Base-by-base conservation (phyloP, 1,140 invertebrate species). In the Drosophila hydei region DNA sequence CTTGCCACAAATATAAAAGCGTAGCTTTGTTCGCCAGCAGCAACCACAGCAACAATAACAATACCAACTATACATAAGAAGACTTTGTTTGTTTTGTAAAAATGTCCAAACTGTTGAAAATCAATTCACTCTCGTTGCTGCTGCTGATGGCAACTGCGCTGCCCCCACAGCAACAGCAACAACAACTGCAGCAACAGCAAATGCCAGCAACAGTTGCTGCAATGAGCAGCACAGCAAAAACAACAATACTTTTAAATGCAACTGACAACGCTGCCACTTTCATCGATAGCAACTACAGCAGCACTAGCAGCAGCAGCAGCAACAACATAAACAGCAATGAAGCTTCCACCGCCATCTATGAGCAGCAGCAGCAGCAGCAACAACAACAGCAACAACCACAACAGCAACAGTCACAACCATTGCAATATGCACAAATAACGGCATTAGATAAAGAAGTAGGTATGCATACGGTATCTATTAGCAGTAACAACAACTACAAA, bases 361-460 rank as follows among this genome's bases (percentile, higher is more conserved):
- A 81, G 14, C 55, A 80, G 14, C 71, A 76, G n/a, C 71, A 58
- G 21, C 38, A 51, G 25, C 71, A 58, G 21, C 38, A 51, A 19
- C 58, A 59, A 11, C 60, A 48, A 9, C 68, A 56, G 16, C 72
- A 62, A 5, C 54, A 36, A 0, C 64, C 61, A 21, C 72, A 62
- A 43, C 80, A 45, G 59, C 47, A 56, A 30, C 47, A 50, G 51
- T 65, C 54, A 38, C 60, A 65, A 59, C 54, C 56, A 61, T 19
- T 84, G 80, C 83, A 88, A 68, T 81, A 72, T 88, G 58, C 83
- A 69, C 75, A 79, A 70, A 89, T 91, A 74, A 76, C 84, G 50
- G 60, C 79, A 67, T 80, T 90, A 77, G 89, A 91, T 76, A 91
- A 91, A 90, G 89, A 91, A 90, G 89, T 91, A 91, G 89, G 89